Percentiles rank a stretch among this genome's conserved stretches.
Conservation (phyloP, 2,888 invertebrate species). For the Prosapia bicincta region DNA sequence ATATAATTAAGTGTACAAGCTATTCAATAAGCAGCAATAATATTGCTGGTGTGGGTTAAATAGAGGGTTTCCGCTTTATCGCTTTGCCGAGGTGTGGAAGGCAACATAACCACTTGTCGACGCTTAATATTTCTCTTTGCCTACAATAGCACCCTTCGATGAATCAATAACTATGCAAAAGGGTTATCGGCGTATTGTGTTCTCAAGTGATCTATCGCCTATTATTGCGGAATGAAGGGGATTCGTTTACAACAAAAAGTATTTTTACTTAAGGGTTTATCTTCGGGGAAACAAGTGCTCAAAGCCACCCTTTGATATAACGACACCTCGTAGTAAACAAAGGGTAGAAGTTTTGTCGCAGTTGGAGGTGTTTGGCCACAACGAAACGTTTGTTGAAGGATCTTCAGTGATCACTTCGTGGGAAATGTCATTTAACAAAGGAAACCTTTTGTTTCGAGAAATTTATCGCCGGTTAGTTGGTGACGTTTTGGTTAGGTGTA, state of each 20-base stretch:
- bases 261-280: background rate
- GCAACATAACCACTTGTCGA: background rate
- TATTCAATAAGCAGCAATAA: background rate
- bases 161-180: background rate
- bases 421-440: background rate
- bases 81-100: background rate
- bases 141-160: background rate
- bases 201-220: background rate
- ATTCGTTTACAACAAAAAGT: background rate
- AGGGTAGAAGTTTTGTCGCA: background rate
- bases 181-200: background rate
- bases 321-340: background rate
- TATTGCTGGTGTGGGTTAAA: too few relatives aligned
- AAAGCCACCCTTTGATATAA: background rate
- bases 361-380: background rate
- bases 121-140: background rate
- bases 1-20: background rate
- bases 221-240: background rate
- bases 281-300: background rate
- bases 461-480: too few relatives aligned
- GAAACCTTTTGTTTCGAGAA: too few relatives aligned
- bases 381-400: background rate
- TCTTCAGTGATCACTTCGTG: background rate
- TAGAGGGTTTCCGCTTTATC: too few relatives aligned
- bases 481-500: too few relatives aligned